Conservation (phyloP, 35 echinoderm and acorn worm species). For the Apostichopus parvimensis region DNA sequence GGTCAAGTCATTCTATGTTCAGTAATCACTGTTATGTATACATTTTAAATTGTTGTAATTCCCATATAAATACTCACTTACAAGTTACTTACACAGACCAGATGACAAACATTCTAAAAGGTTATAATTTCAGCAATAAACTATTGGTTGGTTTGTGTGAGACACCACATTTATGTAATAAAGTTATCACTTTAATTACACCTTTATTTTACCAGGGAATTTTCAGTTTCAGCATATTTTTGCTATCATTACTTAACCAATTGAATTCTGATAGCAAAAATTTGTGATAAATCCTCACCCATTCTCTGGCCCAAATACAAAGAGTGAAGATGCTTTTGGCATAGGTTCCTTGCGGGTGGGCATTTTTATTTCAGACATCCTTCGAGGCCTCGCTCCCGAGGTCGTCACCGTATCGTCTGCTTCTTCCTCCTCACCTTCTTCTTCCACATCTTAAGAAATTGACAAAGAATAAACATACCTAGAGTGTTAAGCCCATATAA, state of each 20-base stretch:
- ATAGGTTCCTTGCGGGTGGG: constrained; percentile 78
- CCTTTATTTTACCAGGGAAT: no score
- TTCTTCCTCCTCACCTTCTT: constrained; percentile 88
- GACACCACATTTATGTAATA: no score
- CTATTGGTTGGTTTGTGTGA: no score
- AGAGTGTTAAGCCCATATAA: background rate
- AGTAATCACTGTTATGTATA: no score
- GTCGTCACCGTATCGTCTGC: constrained; percentile 87
- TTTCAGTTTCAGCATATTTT: background rate
- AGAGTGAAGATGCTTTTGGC: constrained; percentile 85
- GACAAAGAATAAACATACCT: constrained; percentile 10
- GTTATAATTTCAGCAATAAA: no score
- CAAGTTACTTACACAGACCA: no score
- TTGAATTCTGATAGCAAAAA: background rate
- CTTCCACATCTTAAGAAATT: constrained; percentile 48
- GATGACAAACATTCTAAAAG: no score
- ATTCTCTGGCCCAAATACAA: constrained; percentile 78
- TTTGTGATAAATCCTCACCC: constrained; percentile 48
- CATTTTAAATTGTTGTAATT: no score
- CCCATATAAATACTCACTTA: no score
- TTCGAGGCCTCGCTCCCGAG: constrained; percentile 76
- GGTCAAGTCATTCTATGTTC: no score
- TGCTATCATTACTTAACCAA: background rate
- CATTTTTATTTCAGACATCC: constrained; percentile 88
- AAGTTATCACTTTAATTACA: no score